Base-by-base conservation (phyloP, 1,140 invertebrate genomes). In the Cylas formicarius region DNA sequence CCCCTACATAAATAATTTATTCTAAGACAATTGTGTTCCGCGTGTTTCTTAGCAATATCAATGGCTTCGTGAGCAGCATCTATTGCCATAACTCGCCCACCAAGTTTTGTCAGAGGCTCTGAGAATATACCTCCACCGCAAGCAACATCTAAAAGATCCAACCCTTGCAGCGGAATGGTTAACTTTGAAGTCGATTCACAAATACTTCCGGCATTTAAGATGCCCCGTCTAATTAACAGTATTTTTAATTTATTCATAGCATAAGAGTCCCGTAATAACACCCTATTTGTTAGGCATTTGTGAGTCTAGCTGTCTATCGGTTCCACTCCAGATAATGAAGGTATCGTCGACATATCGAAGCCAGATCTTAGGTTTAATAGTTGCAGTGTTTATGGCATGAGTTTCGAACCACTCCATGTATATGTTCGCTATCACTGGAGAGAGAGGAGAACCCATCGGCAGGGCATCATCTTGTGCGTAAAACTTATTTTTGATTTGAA, bases 91-190 rank as follows among this genome's bases (percentile, higher is more conserved):
- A 95, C 84, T 21, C 70, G 59, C 4, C 83, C 88, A 31, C 89
- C 90, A 27, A 93, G 68, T 67, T 82, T 44, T 0, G 62, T 64
- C 23, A 74, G 55, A 19, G 69, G 58, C 56, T 67, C 56, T 11
- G 61, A 55, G 28, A 63, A 31, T 36, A 62, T 54, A 29, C 57
- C 55, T 31, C 59, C 90, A 6, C 91, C 91, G 71, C 90, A 93
- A 10, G 90, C 91, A 53, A 93, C 78, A 72, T 95, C 90, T 8
- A 92, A 60, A 43, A 94, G 78, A 34, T 70, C 72, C 17, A 81
- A 56, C 29, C 77, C 79, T 57, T 74, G 60, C 8, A 94, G 62
- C 3, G 85, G 81, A 29, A 60, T 51, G 27, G 65, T 48, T 10
- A 68, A 65, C 34, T 67, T 59, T 35, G 61, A 52, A 10, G 63